These are phyloP conservation scores for Cephus runcator DNA, from an alignment of 2,888 invertebrate species.

Conservation along the genomic window DNA sequence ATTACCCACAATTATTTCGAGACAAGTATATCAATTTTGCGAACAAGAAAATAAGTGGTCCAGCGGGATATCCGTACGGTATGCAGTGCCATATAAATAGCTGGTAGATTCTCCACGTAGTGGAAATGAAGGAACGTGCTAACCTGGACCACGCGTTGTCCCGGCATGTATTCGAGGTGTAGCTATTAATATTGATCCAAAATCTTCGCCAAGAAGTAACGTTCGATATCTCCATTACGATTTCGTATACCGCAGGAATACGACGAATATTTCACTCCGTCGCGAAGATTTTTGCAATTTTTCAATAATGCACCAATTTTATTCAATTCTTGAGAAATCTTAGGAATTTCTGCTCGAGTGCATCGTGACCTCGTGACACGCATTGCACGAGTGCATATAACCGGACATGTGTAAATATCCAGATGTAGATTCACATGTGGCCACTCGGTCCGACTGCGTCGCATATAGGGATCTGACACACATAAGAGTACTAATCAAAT, in stretches of 20 bases:
- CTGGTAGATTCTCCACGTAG: conserved; percentile 40
- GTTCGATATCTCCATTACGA: background rate
- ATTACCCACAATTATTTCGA: conserved; percentile 30
- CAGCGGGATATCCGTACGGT: conserved; percentile 10
- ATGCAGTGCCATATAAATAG: conserved; percentile 5
- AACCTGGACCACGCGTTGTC: conserved; percentile 3
- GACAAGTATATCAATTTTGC: conserved; percentile 27
- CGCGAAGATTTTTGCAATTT: no score
- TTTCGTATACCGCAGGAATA: background rate
- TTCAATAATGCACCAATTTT: background rate
- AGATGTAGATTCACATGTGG: conserved; percentile 23
- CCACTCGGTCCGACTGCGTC: background rate
- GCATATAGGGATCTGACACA: background rate
- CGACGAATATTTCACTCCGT: background rate
- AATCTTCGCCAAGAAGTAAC: conserved; percentile 12
- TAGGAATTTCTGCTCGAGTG: background rate
- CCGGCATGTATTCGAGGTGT: conserved; percentile 7
- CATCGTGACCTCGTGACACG: conserved; percentile 28
- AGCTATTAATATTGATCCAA: conserved; percentile 21
- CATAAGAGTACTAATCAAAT: background rate
- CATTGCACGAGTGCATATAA: conserved; percentile 30
- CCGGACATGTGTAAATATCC: conserved; percentile 11
- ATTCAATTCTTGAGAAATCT: background rate
- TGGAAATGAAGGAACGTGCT: conserved; percentile 38
- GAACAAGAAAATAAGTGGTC: conserved; percentile 23